Percentiles rank a stretch among this genome's conserved stretches.
Evolutionary conservation across 2,888 invertebrate species (phyloP).

Genomic region (Cyclophora punctaria): DNA sequence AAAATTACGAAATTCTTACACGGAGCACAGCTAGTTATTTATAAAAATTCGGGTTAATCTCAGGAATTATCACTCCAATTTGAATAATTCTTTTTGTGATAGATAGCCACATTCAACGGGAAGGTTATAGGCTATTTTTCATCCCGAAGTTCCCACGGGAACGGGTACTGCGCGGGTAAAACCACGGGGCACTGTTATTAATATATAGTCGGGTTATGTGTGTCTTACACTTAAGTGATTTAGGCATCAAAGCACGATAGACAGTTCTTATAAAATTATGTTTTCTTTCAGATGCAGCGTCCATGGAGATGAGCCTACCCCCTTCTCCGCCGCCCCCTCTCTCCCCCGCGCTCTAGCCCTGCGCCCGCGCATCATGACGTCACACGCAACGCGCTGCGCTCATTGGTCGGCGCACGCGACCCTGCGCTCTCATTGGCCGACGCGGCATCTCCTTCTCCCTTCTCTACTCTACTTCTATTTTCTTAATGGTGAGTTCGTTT

Average conservation of each 20-base stretch:
- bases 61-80: no score
- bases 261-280: no score
- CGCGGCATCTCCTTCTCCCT: constrained; percentile 22
- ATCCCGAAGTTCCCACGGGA: no score
- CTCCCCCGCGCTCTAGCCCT: constrained; percentile 18
- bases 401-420: constrained; percentile 8
- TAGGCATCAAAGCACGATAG: no score
- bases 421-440: constrained; percentile 20
- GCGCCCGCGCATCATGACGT: constrained; percentile 13
- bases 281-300: constrained; percentile 32
- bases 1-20: no score
- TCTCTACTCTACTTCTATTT: constrained; percentile 32
- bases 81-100: no score
- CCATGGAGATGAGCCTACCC: constrained; percentile 39
- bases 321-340: constrained; percentile 14
- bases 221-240: background rate
- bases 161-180: no score
- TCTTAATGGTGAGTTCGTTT: constrained; percentile 31
- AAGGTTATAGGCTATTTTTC: no score
- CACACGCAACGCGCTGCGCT: constrained; percentile 16
- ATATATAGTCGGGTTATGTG: background rate
- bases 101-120: no score
- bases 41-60: no score
- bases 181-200: no score
- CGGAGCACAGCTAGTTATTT: no score